Percentiles rank a stretch among this genome's conserved stretches.
These are phyloP conservation scores for Drosophila melanocephala DNA, from an alignment of 2,888 invertebrate species.

Conservation along the genomic window DNA sequence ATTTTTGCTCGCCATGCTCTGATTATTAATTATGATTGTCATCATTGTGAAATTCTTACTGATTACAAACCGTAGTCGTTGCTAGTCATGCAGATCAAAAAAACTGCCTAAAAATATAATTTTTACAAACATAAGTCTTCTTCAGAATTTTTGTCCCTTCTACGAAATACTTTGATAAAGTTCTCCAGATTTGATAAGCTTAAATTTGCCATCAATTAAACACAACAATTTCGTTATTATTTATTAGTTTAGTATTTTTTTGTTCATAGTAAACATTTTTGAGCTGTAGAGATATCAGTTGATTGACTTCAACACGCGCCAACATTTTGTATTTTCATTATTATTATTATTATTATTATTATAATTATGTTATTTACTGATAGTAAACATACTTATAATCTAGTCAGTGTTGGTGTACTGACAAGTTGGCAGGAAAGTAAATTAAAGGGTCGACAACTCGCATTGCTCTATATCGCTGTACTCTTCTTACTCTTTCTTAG, in stretches of 20 bases:
- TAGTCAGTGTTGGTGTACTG: neutral
- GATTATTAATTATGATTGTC: constrained; percentile 13
- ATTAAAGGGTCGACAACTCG: constrained; percentile 7
- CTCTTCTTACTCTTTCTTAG: neutral
- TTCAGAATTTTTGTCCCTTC: neutral
- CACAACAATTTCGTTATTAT: neutral
- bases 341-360: constrained; percentile 1
- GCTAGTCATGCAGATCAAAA: neutral
- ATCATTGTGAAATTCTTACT: constrained; percentile 40
- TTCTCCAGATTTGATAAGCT: constrained; percentile 4
- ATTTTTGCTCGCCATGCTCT: constrained; percentile 14
- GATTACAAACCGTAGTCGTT: neutral
- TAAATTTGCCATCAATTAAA: constrained; percentile 11
- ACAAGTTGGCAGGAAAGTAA: constrained; percentile 16
- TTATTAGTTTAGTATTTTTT: neutral
- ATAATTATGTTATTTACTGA: neutral
- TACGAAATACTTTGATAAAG: neutral
- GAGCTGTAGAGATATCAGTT: neutral
- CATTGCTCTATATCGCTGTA: neutral
- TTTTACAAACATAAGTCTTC: neutral
- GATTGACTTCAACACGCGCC: constrained; percentile 9
- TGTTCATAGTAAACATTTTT: neutral
- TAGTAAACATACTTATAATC: neutral
- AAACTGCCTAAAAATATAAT: neutral
- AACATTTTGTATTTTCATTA: neutral